These are phyloP conservation scores for Pocillopora meandrina DNA, from an alignment of 92 coral and sea anemone species.

Conservation along the genomic window DNA sequence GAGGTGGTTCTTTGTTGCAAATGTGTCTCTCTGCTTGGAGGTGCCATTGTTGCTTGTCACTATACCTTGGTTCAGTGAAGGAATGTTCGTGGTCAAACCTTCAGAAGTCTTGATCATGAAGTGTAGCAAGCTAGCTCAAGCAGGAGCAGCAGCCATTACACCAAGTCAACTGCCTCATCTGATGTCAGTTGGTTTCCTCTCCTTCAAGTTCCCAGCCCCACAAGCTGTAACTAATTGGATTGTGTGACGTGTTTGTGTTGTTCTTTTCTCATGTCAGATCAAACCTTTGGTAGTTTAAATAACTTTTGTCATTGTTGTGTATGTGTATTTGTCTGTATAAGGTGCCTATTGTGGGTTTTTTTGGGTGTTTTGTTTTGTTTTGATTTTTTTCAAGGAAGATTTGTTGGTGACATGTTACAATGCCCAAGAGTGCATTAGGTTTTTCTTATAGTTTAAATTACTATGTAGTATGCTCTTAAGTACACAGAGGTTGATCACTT, in stretches of 20 bases:
- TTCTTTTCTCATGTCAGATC: conserved; percentile 27
- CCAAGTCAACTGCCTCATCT: conserved; percentile 40
- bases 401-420: too few species aligned
- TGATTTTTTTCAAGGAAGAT: too few species aligned
- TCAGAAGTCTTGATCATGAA: conserved; percentile 40
- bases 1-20: background rate
- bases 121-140: conserved; percentile 28
- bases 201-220: conserved; percentile 11
- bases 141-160: conserved; percentile 20
- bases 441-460: too few species aligned
- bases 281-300: background rate
- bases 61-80: conserved; percentile 11
- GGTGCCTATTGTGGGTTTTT: too few species aligned
- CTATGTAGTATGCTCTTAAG: too few species aligned
- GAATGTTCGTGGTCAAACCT: conserved; percentile 34
- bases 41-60: conserved; percentile 34
- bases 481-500: too few species aligned
- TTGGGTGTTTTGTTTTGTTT: background rate
- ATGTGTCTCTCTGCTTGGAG: conserved; percentile 13
- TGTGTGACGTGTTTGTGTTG: conserved; percentile 29
- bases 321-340: background rate
- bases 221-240: conserved; percentile 27
- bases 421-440: too few species aligned
- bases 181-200: conserved; percentile 40
- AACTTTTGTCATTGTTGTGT: background rate